phyloP scores from a whole-genome alignment of 2,888 invertebrate species.

The Leucoma salicis region DNA sequence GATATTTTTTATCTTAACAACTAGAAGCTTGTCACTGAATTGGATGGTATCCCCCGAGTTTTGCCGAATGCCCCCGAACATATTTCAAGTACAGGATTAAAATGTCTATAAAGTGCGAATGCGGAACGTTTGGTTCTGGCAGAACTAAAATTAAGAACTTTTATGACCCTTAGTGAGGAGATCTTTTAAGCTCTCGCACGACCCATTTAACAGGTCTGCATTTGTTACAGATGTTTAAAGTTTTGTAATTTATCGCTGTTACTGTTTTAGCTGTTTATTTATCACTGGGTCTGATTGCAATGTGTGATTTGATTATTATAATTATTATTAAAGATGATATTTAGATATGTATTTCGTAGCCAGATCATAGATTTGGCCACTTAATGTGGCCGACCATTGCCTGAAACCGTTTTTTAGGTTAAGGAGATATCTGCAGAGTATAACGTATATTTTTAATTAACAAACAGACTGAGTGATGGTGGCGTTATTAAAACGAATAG shows the following conservation, averaged over 20 bases:
- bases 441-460: too few relatives aligned
- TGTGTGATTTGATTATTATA: too few relatives aligned
- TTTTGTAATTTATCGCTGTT: conserved; percentile 29
- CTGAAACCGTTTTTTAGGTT: too few relatives aligned
- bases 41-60: conserved; percentile 50
- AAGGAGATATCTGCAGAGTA: too few relatives aligned
- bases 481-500: too few relatives aligned
- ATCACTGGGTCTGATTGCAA: too few relatives aligned
- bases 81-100: conserved; percentile 80
- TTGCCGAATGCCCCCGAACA: conserved; percentile 46
- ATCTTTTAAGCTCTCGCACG: conserved; percentile 60
- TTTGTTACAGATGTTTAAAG: conserved; percentile 42
- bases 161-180: conserved; percentile 34
- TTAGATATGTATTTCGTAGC: too few relatives aligned
- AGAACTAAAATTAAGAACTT: conserved; percentile 67
- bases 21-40: conserved; percentile 59
- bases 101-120: conserved; percentile 73
- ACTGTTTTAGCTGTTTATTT: conserved; percentile 8
- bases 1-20: conserved; percentile 55
- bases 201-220: conserved; percentile 49
- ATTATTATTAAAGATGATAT: too few relatives aligned
- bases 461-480: too few relatives aligned
- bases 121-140: conserved; percentile 69
- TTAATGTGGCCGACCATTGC: too few relatives aligned
- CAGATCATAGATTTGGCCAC: too few relatives aligned